Evolutionary conservation across 2,797 vertebrate genomes (phyloP), one percentile per base, ranked within the genome.

Genomic region (Esox masquinongy): DNA sequence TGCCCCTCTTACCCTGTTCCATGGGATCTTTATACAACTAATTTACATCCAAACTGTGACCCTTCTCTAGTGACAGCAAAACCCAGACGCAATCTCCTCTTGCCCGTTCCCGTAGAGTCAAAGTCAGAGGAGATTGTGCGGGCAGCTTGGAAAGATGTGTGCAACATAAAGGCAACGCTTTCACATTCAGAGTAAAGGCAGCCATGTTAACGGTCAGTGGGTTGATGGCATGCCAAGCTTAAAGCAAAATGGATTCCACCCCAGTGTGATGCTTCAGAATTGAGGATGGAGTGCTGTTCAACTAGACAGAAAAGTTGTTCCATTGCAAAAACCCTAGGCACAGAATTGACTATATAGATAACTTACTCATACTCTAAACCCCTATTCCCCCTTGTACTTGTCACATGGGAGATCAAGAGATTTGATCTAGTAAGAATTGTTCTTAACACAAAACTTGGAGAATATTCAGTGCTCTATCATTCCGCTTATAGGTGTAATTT

Each of bases 161-260:
- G 91, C 89, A 94, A 93, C 92, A 95, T 96, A 96, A 98, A 98
- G 97, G 97, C 96, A 97, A 98, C 95, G 97, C 95, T 93, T 91
- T 97, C 95, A 97, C 96, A 98, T 97, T 98, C 97, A 97, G 94
- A 95, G 94, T 96, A 97, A 97, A 97, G 97, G 97, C 94, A 94
- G 94, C 97, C 95, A 96, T 96, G 87, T 95, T 92, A 95, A 95
- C 93, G 93, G 95, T 95, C 93, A 95, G 95, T 96, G 96, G 96
- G 96, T 96, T 95, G 95, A 97, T 93, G 96, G 96, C 96, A 97
- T 96, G 96, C 96, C 96, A 96, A 97, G 97, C 96, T 96, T 94
- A 95, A 97, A 97, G 96, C 97, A 93, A 95, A 91, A 96, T 92
- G 94, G 93, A 95, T 95, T 94, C 94, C 90, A 91, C 94, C 93